Evolutionary conservation across 2,797 vertebrate genomes (phyloP), one percentile per base, ranked within the genome.

Genomic region (Coregonus ussuriensis): DNA sequence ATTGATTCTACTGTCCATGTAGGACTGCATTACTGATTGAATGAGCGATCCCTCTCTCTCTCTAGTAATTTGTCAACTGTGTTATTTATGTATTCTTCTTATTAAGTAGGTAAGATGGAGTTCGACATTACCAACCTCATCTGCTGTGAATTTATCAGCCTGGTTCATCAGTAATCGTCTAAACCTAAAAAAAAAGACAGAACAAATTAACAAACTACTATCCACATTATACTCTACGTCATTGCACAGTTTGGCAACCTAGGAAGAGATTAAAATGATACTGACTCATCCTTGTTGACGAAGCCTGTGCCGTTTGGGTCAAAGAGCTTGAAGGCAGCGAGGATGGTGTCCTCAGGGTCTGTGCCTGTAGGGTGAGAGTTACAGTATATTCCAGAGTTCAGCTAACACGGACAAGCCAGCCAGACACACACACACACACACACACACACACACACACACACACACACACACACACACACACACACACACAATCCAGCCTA

Each of bases 281-380:
- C 96, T 91, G 87, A 98, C 97, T 98, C 96, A 0, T 98, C 96
- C 88, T 97, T 97, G 75, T 96, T 96, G 72, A 98, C 94, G 33
- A 95, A 94, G 2, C 97, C 96, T 0, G 95, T 95, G 14, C 83
- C 95, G 0, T 95, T 95, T 0, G 96, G 95, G 66, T 98, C 97
- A 80, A 98, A 96, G 53, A 93, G 94, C 77, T 97, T 97, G 88
- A 98, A 98, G 69, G 97, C 97, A 16, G 91, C 92, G 21, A 98
- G 92, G 74, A 98, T 98, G 81, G 96, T 96, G 77, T 98, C 97
- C 80, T 98, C 97, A 0, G 97, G 96, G 85, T 98, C 97, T 0
- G 96, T 97, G 18, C 97, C 97, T 98, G 85, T 4, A 71, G 15
- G 7, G 9, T 25, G 76, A 76, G 1, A 66, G 76, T 69, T 41